Base-by-base conservation (phyloP, 2,888 invertebrate genomes). In the Agrotis clavis region DNA sequence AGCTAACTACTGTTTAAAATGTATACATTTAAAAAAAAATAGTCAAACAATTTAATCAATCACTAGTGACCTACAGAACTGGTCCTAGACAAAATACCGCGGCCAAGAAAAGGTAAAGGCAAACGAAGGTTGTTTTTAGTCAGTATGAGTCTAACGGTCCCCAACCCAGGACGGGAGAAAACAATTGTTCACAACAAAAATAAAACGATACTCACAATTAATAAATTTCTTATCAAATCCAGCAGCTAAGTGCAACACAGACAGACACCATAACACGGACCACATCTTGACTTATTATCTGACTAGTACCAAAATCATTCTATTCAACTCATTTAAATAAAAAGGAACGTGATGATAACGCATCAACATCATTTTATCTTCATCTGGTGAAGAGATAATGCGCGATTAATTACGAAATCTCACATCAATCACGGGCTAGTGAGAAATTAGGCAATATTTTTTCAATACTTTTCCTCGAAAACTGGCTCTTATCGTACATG, bases 181-280 rank as follows among this genome's bases (percentile, higher is more conserved):
- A 11, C 41, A 41, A 41, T 41, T 41, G 41, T 35, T 7, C 35
- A 35, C 30, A 30, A 30, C 4, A 30, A 30, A 35, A 7, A 35
- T 35, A 7, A 35, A 7, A 35, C 9, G 5, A 3, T 68, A 91
- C 93, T 93, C 85, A 94, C 93, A 93, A 66, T 93, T 92, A 53
- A 94, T 91, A 69, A 90, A 87, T 48, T 77, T 81, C 51, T 88
- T 89, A 50, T 90, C 86, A 9, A 67, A 60, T 1, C 82, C 86
- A 47, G 74, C 84, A 18, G 78, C 87, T 5, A 73, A 71, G 41
- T 67, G 78, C 5, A 91, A 67, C 19, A 83, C 76, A 67, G 77
- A 68, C 30, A 89, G 74, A 19, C 89, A 70, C 70, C 82, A 90
- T 64, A 91, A 57, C 16, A 87, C 50, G 25, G 79, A 87, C 90